Evolutionary conservation across 2,113 vertebrate species (phyloP).

Genomic region (Limnothrissa miodon): DNA sequence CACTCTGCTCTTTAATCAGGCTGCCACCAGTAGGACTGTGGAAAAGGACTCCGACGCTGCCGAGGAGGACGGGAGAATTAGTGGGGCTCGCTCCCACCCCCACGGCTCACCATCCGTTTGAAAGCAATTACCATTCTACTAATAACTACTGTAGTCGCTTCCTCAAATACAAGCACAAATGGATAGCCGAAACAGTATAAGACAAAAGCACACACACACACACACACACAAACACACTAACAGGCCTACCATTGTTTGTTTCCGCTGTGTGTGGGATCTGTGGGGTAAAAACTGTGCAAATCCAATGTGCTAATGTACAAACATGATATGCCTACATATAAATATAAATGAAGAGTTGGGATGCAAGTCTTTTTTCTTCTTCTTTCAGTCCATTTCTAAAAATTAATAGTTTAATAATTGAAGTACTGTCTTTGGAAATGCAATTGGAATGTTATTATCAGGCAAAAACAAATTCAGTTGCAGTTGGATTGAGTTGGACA

Average conservation of each 20-base stretch:
- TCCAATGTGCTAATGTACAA: too few species aligned
- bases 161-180: slow-evolving; percentile 25
- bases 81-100: slow-evolving; percentile 15
- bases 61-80: slow-evolving; percentile 40
- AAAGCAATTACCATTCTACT: slow-evolving; percentile 45
- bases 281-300: too few species aligned
- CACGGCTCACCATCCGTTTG: slow-evolving; percentile 31
- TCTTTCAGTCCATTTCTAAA: too few species aligned
- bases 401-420: too few species aligned
- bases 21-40: slow-evolving; percentile 42
- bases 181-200: slow-evolving; percentile 32
- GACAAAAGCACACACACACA: background rate
- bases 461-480: too few species aligned
- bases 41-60: slow-evolving; percentile 38
- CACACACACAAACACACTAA: background rate
- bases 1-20: slow-evolving; percentile 51
- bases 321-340: too few species aligned
- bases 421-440: too few species aligned
- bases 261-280: background rate
- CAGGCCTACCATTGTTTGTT: slow-evolving; percentile 11
- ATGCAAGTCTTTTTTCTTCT: too few species aligned
- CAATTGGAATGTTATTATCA: too few species aligned
- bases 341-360: too few species aligned
- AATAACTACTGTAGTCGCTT: slow-evolving; percentile 37
- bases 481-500: too few species aligned